Base-by-base conservation (phyloP, 35 echinoderm and acorn worm species). In the Strongylocentrotus purpuratus region DNA sequence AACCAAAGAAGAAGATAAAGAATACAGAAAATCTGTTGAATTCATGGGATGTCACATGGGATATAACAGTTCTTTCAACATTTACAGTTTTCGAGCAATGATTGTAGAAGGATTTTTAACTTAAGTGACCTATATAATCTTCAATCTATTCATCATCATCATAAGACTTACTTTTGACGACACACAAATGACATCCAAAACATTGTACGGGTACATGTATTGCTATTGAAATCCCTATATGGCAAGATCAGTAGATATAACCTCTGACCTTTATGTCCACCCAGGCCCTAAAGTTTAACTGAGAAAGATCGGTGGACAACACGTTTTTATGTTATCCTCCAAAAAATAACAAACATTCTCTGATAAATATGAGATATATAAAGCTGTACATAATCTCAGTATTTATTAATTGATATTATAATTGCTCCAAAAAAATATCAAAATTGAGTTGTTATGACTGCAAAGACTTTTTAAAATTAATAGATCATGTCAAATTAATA, bases 1-100 rank as follows among this genome's bases (percentile, higher is more conserved):
- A 96, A 48, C 45, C 46, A 71, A 94, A 60, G 96, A 45, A 86
- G 46, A 33, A 46, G 12, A 89, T 32, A 10, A 6, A 88, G 17
- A 8, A 18, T 33, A 17, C 4, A 41, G 87, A 33, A 6, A 88
- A 14, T 41, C 22, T 15, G 87, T 88, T 28, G 9, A 13, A 7
- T 8, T 1, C 31, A n/a, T n/a, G n/a, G n/a, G n/a, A n/a, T n/a
- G n/a, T n/a, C n/a, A n/a, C n/a, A n/a, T n/a, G n/a, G n/a, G n/a
- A n/a, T n/a, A n/a, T n/a, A n/a, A n/a, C n/a, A n/a, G n/a, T n/a
- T n/a, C n/a, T n/a, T n/a, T n/a, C n/a, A n/a, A 6, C 15, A n/a
- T 14, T 33, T 41, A 31, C 9, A 6, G 6, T 0, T 33, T 33
- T 15, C 31, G 41, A 88, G 10, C 9, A 14, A 13, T 41, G 33